Evolutionary conservation across 2,888 invertebrate genomes (phyloP).

Genomic region (Cantharis lateralis): DNA sequence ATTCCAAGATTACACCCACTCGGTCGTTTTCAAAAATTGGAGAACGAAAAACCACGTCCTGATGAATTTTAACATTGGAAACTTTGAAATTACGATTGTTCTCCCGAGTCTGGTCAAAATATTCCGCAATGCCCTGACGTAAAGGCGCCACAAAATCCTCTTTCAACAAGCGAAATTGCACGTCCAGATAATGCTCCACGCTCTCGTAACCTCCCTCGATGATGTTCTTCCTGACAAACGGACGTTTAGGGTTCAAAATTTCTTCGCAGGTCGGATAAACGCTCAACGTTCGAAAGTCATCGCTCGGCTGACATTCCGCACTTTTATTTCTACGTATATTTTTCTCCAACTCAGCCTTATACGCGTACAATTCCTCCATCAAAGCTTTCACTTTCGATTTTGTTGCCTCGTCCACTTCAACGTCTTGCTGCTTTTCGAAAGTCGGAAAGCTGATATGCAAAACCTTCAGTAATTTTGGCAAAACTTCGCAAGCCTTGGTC

Average conservation of each 20-base stretch:
- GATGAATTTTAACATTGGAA: background rate
- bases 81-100: background rate
- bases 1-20: background rate
- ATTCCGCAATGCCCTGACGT: constrained; percentile 63
- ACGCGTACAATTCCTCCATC: constrained; percentile 37
- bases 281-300: constrained; percentile 59
- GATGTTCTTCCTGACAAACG: constrained; percentile 63
- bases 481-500: constrained; percentile 44
- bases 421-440: constrained; percentile 33
- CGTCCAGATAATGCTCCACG: constrained; percentile 74
- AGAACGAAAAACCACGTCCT: background rate
- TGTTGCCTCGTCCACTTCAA: constrained; percentile 38
- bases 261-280: constrained; percentile 52
- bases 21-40: background rate
- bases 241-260: constrained; percentile 29
- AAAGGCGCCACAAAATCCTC: constrained; percentile 81
- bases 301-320: no score
- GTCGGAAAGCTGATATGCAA: constrained; percentile 35
- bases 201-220: constrained; percentile 65
- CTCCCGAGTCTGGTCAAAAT: background rate
- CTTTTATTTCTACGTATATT: no score
- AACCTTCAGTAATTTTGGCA: constrained; percentile 41
- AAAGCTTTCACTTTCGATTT: constrained; percentile 53
- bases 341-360: no score
- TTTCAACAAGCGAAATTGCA: constrained; percentile 76